phyloP scores from a whole-genome alignment of 1,140 invertebrate species.

The Listronotus oregonensis region DNA sequence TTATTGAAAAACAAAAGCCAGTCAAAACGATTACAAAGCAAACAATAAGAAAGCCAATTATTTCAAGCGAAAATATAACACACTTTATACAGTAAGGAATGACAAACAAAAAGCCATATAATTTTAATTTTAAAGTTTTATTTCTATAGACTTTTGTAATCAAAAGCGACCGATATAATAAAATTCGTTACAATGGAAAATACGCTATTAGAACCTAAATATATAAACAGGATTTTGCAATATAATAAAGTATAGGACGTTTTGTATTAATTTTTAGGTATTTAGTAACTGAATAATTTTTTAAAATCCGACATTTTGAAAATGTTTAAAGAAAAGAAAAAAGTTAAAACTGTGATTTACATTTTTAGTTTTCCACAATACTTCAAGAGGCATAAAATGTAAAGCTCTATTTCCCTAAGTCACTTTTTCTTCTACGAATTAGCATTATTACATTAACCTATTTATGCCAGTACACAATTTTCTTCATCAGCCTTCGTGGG shows the following conservation, averaged over 20 bases:
- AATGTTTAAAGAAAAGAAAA: too few species aligned
- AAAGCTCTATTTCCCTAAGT: too few species aligned
- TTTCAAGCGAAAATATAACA: constrained; percentile 6
- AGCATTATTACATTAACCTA: too few species aligned
- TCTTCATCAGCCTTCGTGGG: too few species aligned
- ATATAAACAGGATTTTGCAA: neutral
- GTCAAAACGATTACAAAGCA: constrained; percentile 1
- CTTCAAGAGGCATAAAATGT: too few species aligned
- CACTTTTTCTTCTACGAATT: too few species aligned
- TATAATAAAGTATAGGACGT: neutral
- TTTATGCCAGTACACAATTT: too few species aligned
- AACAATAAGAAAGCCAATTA: constrained; percentile 13
- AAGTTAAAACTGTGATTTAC: too few species aligned
- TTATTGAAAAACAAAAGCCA: constrained; percentile 1
- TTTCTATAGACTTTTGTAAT: constrained; percentile 12
- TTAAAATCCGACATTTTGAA: too few species aligned
- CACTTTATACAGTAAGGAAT: constrained; percentile 8
- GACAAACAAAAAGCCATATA: constrained; percentile 1
- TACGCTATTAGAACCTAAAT: neutral
- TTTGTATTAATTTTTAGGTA: too few species aligned
- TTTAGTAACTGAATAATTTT: too few species aligned
- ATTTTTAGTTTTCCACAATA: too few species aligned
- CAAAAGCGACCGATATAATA: constrained; percentile 1
- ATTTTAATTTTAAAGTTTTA: neutral
- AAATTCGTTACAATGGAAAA: constrained; percentile 18